Evolutionary conservation across 2,113 vertebrate genomes (phyloP).

Genomic region (Ageneiosus marmoratus): DNA sequence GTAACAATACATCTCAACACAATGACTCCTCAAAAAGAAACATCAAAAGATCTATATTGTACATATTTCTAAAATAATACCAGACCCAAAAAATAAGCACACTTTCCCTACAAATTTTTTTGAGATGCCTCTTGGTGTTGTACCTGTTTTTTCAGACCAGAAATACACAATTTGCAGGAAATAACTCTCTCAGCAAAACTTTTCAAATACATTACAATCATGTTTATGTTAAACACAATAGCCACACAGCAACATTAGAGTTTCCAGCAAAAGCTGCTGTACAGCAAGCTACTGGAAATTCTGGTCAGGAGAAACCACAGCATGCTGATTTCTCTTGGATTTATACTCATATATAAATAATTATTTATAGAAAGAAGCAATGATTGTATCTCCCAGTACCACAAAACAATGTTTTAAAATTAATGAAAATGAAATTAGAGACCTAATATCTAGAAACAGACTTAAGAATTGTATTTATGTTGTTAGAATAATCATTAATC

Average conservation of each 20-base stretch:
- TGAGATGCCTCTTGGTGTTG: slow-evolving; percentile 15
- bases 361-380: not conserved
- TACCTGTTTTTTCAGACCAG: slow-evolving; percentile 16
- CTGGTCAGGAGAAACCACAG: slow-evolving; percentile 17
- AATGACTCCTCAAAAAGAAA: not conserved
- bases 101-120: not conserved
- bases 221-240: slow-evolving; percentile 45
- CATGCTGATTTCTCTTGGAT: not conserved
- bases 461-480: not conserved
- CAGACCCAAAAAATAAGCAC: not conserved
- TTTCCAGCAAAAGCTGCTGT: slow-evolving; percentile 62
- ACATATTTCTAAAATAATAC: not conserved
- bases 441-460: not conserved
- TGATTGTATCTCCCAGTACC: not conserved
- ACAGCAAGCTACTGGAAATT: slow-evolving; percentile 51
- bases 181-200: slow-evolving; percentile 64
- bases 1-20: not conserved
- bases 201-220: slow-evolving; percentile 56
- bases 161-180: slow-evolving; percentile 54
- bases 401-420: not conserved
- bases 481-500: not conserved
- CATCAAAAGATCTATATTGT: not conserved
- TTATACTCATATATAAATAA: not conserved
- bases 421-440: not conserved
- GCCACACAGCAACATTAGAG: slow-evolving; percentile 35